Evolutionary conservation across 2,888 invertebrate species (phyloP).

Genomic region (Caenorhabditis drosophilae): DNA sequence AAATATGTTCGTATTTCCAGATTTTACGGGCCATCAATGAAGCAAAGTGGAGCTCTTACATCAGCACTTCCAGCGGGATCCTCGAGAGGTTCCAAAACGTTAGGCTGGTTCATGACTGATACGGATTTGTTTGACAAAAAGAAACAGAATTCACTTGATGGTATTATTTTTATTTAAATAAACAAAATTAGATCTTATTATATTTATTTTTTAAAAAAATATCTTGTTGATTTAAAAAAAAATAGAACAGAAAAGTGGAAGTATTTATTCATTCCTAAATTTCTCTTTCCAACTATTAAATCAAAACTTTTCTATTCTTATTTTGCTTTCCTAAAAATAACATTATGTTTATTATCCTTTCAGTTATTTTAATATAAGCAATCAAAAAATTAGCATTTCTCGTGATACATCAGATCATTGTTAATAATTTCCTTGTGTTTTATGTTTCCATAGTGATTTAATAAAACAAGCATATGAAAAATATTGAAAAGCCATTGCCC

Average conservation of each 20-base stretch:
- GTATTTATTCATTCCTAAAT: background rate
- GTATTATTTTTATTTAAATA: slow-evolving; percentile 1
- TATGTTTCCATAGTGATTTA: no score
- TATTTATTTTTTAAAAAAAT: background rate
- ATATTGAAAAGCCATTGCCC: no score
- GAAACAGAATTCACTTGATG: slow-evolving; percentile 30
- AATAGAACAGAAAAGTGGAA: background rate
- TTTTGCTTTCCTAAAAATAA: no score
- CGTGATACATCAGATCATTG: no score
- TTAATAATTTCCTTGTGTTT: no score
- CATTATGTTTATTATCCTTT: no score
- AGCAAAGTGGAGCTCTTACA: slow-evolving; percentile 8
- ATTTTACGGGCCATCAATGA: slow-evolving; percentile 16
- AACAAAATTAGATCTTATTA: background rate
- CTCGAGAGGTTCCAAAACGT: slow-evolving; percentile 47
- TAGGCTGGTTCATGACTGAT: slow-evolving; percentile 54
- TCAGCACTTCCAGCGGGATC: background rate
- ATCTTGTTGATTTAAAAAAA: no score
- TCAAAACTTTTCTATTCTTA: no score
- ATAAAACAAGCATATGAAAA: no score
- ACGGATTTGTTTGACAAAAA: slow-evolving; percentile 35
- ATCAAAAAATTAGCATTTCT: no score
- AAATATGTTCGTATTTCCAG: slow-evolving; percentile 4
- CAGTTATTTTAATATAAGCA: no score
- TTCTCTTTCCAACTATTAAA: no score